Base-by-base conservation (phyloP, 2,888 invertebrate genomes). In the Caenorhabditis angaria region DNA sequence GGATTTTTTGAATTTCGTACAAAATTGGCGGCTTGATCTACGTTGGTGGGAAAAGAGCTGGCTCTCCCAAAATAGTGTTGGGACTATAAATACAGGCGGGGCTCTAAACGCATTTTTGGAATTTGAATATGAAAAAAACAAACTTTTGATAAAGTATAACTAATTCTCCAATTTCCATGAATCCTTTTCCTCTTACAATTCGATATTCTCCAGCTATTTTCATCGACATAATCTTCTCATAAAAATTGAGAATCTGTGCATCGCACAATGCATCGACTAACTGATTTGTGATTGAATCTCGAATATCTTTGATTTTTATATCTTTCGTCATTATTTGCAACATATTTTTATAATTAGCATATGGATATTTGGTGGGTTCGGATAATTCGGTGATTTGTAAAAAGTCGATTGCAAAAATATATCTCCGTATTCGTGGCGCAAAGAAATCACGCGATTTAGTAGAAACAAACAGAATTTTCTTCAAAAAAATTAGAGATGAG, bases 371-470 rank as follows among this genome's bases (percentile, higher is more conserved):
- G 2, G 61, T 72, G 3, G 61, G 29, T 1, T 25, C 27, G 1
- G 8, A 2, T 12, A n/a, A 12, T 25, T 27, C 18, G 22, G 27
- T 10, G 27, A 54, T 27, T 24, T 54, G 24, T 1, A 8, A 47
- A 65, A 60, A 74, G 41, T 67, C 58, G n/a, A 77, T 61, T 54
- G 29, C 59, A 25, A 77, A 73, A 0, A 77, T 27, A 29, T 65
- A 77, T 6, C 68, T 47, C n/a, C 61, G 57, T 10, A 77, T 29
- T 28, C 76, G 27, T 6, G 53, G 25, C 5, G 48, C 61, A 12
- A 65, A 73, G 0, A 28, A 41, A 1, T 59, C 65, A 5, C 60
- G 27, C 1, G 47, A 18, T 8, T 54, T 32, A 1, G 64, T 27
- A 12, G 65, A 60, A 27, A 72, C 48, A 20, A 70, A 55, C 0